These are phyloP conservation scores for Drosophila paulistorum DNA, from an alignment of 1,140 invertebrate species.

Conservation along the genomic window DNA sequence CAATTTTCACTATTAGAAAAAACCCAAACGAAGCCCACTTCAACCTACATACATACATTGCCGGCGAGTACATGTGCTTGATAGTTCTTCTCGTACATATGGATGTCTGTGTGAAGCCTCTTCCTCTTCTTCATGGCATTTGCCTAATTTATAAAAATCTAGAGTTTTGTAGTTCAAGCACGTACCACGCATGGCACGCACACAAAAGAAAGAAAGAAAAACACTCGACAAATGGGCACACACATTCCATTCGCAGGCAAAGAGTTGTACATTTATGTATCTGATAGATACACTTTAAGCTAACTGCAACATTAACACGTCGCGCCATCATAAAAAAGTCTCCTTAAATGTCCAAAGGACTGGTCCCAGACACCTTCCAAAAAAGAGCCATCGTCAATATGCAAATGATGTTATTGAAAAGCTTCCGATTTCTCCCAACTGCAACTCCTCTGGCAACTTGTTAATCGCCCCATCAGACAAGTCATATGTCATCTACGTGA, in stretches of 20 bases:
- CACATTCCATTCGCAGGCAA: constrained; percentile 29
- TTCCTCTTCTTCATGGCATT: constrained; percentile 38
- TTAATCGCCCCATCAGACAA: constrained; percentile 64
- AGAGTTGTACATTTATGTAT: constrained; percentile 47
- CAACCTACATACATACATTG: constrained; percentile 22
- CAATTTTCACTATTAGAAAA: constrained; percentile 57
- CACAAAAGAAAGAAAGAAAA: constrained; percentile 50
- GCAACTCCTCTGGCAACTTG: constrained; percentile 24
- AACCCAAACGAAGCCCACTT: constrained; percentile 30
- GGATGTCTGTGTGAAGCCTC: constrained; percentile 6
- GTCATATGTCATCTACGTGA: constrained; percentile 62
- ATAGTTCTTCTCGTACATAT: constrained; percentile 9
- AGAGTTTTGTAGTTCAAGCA: constrained; percentile 77
- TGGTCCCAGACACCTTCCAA: constrained; percentile 4
- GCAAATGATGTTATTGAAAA: constrained; percentile 61
- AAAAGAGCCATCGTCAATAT: constrained; percentile 38
- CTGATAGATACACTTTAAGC: constrained; percentile 31
- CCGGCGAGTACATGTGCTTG: constrained; percentile 28
- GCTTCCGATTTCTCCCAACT: constrained; percentile 13
- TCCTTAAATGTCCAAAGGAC: constrained; percentile 56
- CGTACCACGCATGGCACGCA: constrained; percentile 68
- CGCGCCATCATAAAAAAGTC: constrained; percentile 63
- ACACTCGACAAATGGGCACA: constrained; percentile 72
- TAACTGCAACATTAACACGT: constrained; percentile 62
- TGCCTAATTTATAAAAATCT: constrained; percentile 73